Conservation (phyloP, 2,113 vertebrate species). For the Spilogale gracilis region DNA sequence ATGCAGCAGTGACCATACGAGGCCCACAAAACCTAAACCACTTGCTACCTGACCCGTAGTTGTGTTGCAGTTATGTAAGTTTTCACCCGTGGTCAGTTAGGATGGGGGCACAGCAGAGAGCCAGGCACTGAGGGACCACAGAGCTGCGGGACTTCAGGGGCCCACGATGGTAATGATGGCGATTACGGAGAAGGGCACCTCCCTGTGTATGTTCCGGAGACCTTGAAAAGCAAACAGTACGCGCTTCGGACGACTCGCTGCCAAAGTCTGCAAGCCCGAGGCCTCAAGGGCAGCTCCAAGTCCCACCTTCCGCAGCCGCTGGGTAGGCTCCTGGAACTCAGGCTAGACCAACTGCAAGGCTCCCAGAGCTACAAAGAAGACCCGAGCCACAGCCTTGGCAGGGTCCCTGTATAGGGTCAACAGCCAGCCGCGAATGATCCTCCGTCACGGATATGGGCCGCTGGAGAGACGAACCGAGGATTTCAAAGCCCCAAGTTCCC, state of each 20-base stretch:
- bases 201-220: not conserved
- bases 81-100: rapidly evolving
- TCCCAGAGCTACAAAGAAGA: not conserved
- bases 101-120: not conserved
- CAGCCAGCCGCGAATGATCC: not conserved
- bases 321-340: not conserved
- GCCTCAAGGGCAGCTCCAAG: not conserved
- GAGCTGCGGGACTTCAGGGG: rapidly evolving
- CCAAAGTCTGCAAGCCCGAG: not conserved
- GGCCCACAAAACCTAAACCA: not conserved
- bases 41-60: rapidly evolving
- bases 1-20: rapidly evolving
- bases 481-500: no score
- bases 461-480: not conserved
- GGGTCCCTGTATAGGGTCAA: not conserved
- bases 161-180: rapidly evolving
- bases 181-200: not conserved
- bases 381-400: not conserved
- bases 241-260: no score
- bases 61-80: rapidly evolving
- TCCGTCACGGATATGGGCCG: no score
- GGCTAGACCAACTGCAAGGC: not conserved
- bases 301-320: rapidly evolving
- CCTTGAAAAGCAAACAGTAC: not conserved
- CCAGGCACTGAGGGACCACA: not conserved